Conservation (phyloP, 2,113 vertebrate species). For the Ictalurus punctatus region DNA sequence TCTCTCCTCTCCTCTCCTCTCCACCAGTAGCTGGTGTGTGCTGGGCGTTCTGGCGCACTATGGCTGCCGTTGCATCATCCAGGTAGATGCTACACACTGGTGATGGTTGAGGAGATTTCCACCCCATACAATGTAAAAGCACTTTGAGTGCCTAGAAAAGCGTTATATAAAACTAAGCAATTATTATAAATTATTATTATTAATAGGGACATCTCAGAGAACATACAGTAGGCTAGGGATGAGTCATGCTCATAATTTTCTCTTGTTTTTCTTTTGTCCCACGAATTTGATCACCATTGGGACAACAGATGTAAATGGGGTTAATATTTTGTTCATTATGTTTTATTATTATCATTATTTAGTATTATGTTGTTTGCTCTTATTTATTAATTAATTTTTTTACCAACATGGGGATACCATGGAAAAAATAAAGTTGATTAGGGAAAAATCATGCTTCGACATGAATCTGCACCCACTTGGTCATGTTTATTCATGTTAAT, state of each 20-base stretch:
- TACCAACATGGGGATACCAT: neutral
- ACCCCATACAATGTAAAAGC: no score
- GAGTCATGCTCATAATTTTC: neutral
- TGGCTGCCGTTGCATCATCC: no score
- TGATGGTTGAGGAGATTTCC: no score
- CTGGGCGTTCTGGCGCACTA: no score
- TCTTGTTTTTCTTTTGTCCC: neutral
- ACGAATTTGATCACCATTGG: neutral
- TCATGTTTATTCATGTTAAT: neutral
- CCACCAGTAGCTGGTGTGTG: no score
- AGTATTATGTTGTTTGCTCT: neutral
- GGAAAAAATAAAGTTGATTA: neutral
- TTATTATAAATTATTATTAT: no score
- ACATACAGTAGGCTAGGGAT: neutral
- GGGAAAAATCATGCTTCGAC: neutral
- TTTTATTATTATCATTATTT: neutral
- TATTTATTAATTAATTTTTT: neutral
- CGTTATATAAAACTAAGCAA: no score
- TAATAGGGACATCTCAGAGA: neutral
- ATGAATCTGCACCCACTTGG: neutral
- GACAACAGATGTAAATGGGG: neutral
- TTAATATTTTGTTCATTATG: neutral
- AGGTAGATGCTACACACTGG: no score
- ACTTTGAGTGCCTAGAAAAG: no score
- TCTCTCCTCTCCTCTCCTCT: no score